A percentile compares a stretch with the other conserved stretches of the same genome.
Conservation (phyloP, 2,888 invertebrate species). For the Xanthorhoe designata region DNA sequence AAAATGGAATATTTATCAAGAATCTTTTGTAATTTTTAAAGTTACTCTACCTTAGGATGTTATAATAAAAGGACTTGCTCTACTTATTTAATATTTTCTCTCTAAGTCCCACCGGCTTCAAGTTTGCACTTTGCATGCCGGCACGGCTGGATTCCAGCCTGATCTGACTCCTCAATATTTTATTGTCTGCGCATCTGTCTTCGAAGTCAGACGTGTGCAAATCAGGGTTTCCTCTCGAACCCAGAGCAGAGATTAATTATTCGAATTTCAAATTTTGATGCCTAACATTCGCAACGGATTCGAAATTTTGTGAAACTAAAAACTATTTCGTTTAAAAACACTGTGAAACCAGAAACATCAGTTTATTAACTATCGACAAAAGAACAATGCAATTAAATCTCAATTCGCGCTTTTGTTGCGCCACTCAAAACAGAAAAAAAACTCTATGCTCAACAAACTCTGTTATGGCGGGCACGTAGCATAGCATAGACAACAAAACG, state of each 20-base stretch:
- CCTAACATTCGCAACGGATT: no score
- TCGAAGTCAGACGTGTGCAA: conserved; percentile 31
- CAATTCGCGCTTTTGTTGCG: conserved; percentile 1
- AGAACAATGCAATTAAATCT: conserved; percentile 19
- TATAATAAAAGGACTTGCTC: no score
- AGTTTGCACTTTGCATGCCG: conserved; percentile 40
- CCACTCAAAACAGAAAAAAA: conserved; percentile 8
- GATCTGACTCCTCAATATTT: conserved; percentile 35
- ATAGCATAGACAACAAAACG: conserved; percentile 20
- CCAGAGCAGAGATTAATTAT: neutral
- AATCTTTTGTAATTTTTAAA: no score
- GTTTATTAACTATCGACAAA: neutral
- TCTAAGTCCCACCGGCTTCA: conserved; percentile 5
- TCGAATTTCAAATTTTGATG: neutral
- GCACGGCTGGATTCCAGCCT: conserved; percentile 31
- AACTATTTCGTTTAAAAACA: no score
- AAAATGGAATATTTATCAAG: no score
- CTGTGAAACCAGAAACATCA: neutral
- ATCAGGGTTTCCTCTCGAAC: conserved; percentile 31
- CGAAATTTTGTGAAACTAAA: no score
- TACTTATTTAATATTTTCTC: neutral
- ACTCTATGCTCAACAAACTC: conserved; percentile 20
- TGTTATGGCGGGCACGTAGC: conserved; percentile 15
- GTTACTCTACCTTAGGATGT: no score
- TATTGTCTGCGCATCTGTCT: conserved; percentile 35